phyloP scores from a whole-genome alignment of 2,113 vertebrate genomes.

The Aleadryas rufinucha region DNA sequence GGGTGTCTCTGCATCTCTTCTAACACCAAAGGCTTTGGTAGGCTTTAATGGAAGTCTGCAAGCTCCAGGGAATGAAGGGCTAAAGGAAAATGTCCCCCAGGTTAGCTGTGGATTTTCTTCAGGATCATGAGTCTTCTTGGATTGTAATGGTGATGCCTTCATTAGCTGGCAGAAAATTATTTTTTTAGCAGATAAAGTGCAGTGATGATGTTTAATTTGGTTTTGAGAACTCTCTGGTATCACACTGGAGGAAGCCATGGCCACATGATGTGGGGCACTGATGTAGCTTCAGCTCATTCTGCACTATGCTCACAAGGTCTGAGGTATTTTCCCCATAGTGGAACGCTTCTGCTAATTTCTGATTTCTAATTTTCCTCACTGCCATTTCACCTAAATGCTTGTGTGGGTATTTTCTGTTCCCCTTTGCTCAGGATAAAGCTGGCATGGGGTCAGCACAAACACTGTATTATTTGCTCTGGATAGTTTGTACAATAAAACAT shows the following conservation, averaged over 20 bases:
- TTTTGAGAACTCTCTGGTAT: neutral
- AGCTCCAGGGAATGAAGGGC: neutral
- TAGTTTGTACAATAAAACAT: neutral
- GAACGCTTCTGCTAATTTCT: neutral
- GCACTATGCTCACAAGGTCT: neutral
- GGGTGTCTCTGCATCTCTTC: conserved; percentile 44
- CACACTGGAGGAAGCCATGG: neutral
- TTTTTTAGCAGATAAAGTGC: neutral
- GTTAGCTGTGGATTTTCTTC: neutral
- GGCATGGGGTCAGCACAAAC: neutral
- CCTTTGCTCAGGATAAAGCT: neutral
- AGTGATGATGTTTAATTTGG: neutral
- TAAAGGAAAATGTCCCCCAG: neutral
- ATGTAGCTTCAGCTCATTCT: neutral
- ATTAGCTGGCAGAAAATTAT: neutral
- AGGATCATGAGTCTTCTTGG: neutral
- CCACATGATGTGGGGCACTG: neutral
- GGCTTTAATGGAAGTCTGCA: neutral
- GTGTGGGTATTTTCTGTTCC: neutral
- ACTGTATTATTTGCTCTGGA: neutral
- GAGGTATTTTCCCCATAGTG: neutral
- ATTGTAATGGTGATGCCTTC: neutral
- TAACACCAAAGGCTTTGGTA: neutral
- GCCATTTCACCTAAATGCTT: neutral
- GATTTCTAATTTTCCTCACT: neutral